Evolutionary conservation across 1,140 invertebrate genomes (phyloP).

Genomic region (Diachasma alloeum): DNA sequence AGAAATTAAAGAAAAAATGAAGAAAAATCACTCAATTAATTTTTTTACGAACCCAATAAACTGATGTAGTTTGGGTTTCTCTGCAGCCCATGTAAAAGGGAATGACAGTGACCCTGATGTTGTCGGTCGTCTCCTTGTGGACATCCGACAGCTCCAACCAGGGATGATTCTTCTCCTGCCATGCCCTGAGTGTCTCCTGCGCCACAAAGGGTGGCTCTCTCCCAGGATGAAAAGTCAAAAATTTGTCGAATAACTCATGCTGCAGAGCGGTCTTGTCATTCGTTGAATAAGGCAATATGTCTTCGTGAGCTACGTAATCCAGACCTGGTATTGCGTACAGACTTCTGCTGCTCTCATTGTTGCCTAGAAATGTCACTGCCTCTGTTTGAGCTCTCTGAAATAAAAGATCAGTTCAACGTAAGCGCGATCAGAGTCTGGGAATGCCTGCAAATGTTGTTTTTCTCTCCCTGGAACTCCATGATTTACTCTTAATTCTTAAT

Average conservation of each 20-base stretch:
- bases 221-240: conserved; percentile 81
- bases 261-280: conserved; percentile 85
- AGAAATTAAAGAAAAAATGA: too few species aligned
- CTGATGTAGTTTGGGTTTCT: conserved; percentile 85
- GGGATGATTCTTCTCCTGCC: conserved; percentile 98
- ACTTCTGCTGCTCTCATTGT: conserved; percentile 92
- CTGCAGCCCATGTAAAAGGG: conserved; percentile 97
- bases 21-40: too few species aligned
- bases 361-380: conserved; percentile 96
- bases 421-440: too few species aligned
- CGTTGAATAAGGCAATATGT: conserved; percentile 87
- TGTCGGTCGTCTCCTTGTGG: conserved; percentile 97
- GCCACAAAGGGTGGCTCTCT: conserved; percentile 88
- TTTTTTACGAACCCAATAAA: conserved; percentile 83
- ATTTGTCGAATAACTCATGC: conserved; percentile 97
- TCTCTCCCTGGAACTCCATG: too few species aligned
- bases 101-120: conserved; percentile 94
- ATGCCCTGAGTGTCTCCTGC: conserved; percentile 89
- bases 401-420: neutral
- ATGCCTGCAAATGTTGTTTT: too few species aligned
- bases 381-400: conserved; percentile 92
- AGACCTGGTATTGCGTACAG: conserved; percentile 94
- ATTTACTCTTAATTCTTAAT: too few species aligned
- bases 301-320: conserved; percentile 97
- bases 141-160: conserved; percentile 97